phyloP scores from a whole-genome alignment of 2,888 invertebrate species.

The Tetranychus piercei region DNA sequence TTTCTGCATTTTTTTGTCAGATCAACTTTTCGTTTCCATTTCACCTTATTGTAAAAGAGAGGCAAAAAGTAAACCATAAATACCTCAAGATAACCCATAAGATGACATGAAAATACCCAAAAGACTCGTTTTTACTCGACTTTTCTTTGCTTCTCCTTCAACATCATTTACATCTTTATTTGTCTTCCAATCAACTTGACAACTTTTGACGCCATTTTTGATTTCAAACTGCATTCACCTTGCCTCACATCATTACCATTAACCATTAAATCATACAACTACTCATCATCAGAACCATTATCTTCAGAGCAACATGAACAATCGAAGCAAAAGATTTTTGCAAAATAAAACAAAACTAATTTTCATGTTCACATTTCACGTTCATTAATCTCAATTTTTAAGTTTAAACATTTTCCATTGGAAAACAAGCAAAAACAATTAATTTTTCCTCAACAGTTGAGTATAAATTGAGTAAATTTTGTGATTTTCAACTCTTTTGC shows the following conservation, averaged over 20 bases:
- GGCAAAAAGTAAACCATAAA: too few species aligned
- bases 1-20: too few species aligned
- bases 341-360: not conserved
- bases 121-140: not conserved
- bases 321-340: too few species aligned
- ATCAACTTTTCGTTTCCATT: too few species aligned
- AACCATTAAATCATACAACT: too few species aligned
- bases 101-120: not conserved
- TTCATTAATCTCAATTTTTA: not conserved
- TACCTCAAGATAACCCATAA: not conserved
- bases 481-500: not conserved
- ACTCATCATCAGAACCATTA: too few species aligned
- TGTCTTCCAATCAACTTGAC: not conserved
- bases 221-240: not conserved
- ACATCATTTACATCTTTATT: not conserved
- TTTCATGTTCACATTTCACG: not conserved
- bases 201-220: not conserved
- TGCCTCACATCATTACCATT: not conserved
- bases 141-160: too few species aligned
- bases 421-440: not conserved
- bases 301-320: too few species aligned
- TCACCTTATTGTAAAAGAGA: too few species aligned
- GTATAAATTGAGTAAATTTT: not conserved
- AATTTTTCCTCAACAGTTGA: not conserved
- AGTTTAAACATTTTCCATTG: not conserved